Conservation (phyloP, 2,113 vertebrate genomes). For the Gobius niger region DNA sequence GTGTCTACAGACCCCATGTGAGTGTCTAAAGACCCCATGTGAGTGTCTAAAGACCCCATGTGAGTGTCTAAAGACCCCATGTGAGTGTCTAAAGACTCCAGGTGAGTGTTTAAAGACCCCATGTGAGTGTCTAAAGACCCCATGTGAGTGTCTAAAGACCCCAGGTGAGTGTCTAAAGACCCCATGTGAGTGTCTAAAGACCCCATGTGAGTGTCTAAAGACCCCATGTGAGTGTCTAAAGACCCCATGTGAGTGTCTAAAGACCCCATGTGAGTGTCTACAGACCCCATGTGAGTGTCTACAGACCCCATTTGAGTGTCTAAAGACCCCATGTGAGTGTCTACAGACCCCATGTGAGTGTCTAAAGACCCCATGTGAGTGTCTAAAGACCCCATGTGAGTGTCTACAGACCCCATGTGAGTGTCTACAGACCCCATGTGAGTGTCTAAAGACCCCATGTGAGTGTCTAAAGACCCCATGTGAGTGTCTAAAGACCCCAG, state of each 20-base stretch:
- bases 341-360: slow-evolving; percentile 83
- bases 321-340: slow-evolving; percentile 86
- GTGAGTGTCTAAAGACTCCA: slow-evolving; percentile 87
- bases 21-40: no score
- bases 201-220: slow-evolving; percentile 87
- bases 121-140: slow-evolving; percentile 86
- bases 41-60: slow-evolving; percentile 88
- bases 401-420: slow-evolving; percentile 83
- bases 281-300: slow-evolving; percentile 82
- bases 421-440: slow-evolving; percentile 75
- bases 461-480: no score
- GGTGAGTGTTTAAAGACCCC: slow-evolving; percentile 80
- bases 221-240: slow-evolving; percentile 82
- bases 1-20: slow-evolving; percentile 83
- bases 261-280: slow-evolving; percentile 82
- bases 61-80: no score
- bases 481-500: slow-evolving; percentile 88
- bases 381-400: slow-evolving; percentile 87
- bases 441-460: slow-evolving; percentile 90
- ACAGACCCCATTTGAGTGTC: slow-evolving; percentile 83
- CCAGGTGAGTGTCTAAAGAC: slow-evolving; percentile 87
- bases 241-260: slow-evolving; percentile 87
- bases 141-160: slow-evolving; percentile 79
- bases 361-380: no score
- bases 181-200: slow-evolving; percentile 81